Conservation (phyloP, 2,113 vertebrate species). For the Neomonachus schauinslandi region DNA sequence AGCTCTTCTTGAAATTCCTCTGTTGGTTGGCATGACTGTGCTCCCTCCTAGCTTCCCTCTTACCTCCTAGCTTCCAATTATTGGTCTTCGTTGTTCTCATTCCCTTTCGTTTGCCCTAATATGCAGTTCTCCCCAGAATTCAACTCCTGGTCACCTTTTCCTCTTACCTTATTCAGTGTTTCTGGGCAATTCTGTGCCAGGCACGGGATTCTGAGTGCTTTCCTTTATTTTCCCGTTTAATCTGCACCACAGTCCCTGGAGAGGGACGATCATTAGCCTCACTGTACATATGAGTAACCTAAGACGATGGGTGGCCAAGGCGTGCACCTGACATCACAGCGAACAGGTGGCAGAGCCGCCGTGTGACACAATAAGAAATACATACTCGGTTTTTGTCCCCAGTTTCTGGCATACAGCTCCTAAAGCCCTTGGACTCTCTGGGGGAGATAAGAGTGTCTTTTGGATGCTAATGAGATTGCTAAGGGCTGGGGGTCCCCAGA, state of each 20-base stretch:
- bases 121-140: background rate
- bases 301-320: background rate
- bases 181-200: background rate
- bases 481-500: background rate
- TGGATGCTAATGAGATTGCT: background rate
- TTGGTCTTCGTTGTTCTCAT: background rate
- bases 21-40: accelerated
- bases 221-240: background rate
- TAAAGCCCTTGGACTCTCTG: background rate
- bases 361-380: background rate
- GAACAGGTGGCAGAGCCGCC: background rate
- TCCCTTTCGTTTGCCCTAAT: background rate
- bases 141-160: background rate
- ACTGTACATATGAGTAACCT: too few relatives aligned
- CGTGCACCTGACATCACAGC: background rate
- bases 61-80: background rate
- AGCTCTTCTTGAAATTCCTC: background rate
- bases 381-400: background rate
- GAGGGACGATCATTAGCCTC: background rate
- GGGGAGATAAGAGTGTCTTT: background rate
- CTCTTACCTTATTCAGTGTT: background rate
- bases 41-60: background rate
- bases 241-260: background rate
- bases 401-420: background rate
- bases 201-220: background rate